A percentile compares a stretch with the other conserved stretches of the same genome.
phyloP scores from a whole-genome alignment of 2,797 vertebrate genomes.

The Bovichtus diacanthus region DNA sequence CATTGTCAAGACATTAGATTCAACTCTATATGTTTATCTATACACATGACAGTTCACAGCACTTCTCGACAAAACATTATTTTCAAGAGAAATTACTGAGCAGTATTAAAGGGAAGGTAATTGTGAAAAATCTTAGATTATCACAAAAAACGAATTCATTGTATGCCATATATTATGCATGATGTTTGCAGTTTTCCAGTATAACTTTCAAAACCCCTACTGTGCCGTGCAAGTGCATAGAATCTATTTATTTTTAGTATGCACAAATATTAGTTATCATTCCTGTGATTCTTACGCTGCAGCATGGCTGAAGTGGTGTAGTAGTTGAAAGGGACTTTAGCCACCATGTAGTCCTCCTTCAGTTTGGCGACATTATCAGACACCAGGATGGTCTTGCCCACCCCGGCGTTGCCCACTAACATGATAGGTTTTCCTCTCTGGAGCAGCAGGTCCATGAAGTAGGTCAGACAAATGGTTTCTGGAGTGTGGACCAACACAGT shows the following conservation, averaged over 20 bases:
- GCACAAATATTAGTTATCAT: not conserved
- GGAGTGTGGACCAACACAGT: constrained; percentile 80
- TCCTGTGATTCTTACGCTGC: constrained; percentile 68
- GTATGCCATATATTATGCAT: not conserved
- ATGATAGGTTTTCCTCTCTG: constrained; percentile 80
- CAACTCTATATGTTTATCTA: not conserved
- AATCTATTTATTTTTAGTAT: not conserved
- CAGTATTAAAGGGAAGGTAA: not conserved
- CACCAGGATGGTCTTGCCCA: constrained; percentile 83
- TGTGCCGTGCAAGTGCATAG: not conserved
- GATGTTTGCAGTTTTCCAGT: not conserved
- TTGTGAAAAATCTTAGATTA: not conserved
- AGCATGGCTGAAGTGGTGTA: constrained; percentile 82
- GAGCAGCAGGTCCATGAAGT: constrained; percentile 84
- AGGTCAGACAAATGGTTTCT: constrained; percentile 81
- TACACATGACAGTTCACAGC: not conserved
- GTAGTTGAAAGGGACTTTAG: constrained; percentile 85
- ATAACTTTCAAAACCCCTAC: not conserved
- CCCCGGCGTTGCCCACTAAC: constrained; percentile 85
- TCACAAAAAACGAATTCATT: not conserved
- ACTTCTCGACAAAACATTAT: not conserved
- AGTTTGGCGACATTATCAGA: constrained; percentile 81
- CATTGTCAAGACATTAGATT: not conserved
- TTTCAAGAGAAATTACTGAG: not conserved
- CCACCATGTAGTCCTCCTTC: constrained; percentile 78